Base-by-base conservation (phyloP, 1,140 invertebrate species). In the Drosophila elegans region DNA sequence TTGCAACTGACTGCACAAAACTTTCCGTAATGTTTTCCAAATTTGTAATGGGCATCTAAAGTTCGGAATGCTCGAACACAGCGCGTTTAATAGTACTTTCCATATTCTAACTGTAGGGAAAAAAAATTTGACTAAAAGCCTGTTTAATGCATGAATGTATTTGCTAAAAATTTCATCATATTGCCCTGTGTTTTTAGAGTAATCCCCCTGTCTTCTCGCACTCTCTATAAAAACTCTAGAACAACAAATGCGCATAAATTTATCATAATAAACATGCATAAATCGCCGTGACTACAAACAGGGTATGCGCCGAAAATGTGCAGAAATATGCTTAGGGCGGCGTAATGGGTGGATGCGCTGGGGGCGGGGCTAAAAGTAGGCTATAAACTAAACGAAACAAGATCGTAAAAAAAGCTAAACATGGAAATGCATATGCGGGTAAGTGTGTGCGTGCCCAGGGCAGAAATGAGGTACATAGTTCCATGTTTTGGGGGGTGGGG, bases 221-320 rank as follows among this genome's bases (percentile, higher is more conserved):
- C 21, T 41, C 57, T 67, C 60, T 49, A 82, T 86, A 79, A 79
- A 77, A 84, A 61, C 44, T 7, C 21, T 45, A 10, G 52, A 88
- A 86, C 83, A 83, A 68, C 76, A 83, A 89, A 78, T 68, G 68
- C 73, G 73, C 80, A 84, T 89, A 89, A 88, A 84, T 84, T 88
- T 84, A 80, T 74, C 84, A 88, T 88, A 89, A 88, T 89, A 89
- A 88, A 84, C 84, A 84, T 84, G 80, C 60, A 71, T 74, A 69
- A 84, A 84, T 68, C 80, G 73, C 54, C 25, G 71, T 83, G 84
- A 88, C 80, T 88, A 83, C 77, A 71, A 89, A 63, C 53, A 59
- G 72, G 55, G 38, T 46, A 49, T 32, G 1, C 66, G 77, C 49
- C 45, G 45, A 39, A 55, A 78, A 85, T 72, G 78, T 81, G 78